phyloP scores from a whole-genome alignment of 2,888 invertebrate genomes.

The Corythucha ciliata region DNA sequence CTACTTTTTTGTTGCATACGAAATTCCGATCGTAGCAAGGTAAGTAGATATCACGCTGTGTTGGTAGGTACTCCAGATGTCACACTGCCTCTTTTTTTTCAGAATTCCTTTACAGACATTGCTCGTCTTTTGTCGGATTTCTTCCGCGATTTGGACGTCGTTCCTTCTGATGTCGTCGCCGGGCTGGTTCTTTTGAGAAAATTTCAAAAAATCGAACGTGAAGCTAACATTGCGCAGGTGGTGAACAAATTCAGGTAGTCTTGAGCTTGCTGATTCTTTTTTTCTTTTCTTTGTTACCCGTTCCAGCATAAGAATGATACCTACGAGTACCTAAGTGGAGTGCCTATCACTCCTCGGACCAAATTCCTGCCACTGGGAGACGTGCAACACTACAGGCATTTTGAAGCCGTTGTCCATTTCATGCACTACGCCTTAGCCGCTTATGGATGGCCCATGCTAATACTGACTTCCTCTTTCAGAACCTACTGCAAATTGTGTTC shows the following conservation, averaged over 20 bases:
- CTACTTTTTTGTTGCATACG: constrained; percentile 74
- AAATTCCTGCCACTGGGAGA: constrained; percentile 71
- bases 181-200: constrained; percentile 69
- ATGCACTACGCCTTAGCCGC: constrained; percentile 77
- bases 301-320: constrained; percentile 66
- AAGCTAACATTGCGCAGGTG: constrained; percentile 61
- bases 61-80: neutral
- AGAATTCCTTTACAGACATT: constrained; percentile 77
- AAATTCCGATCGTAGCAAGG: constrained; percentile 61
- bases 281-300: constrained; percentile 26
- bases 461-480: constrained; percentile 58
- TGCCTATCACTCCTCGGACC: constrained; percentile 69
- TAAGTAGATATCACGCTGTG: constrained; percentile 38
- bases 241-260: neutral
- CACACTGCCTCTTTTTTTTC: constrained; percentile 35
- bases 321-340: constrained; percentile 76
- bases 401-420: constrained; percentile 65
- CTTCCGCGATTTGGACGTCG: constrained; percentile 78
- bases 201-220: constrained; percentile 68
- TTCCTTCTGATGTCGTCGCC: constrained; percentile 77
- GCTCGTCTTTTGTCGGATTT: constrained; percentile 74
- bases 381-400: constrained; percentile 58
- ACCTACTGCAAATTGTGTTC: constrained; percentile 65
- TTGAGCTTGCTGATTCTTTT: constrained; percentile 1
- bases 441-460: constrained; percentile 81